Evolutionary conservation across 2,888 invertebrate genomes (phyloP).

Genomic region (Zaprionus obscuricornis): DNA sequence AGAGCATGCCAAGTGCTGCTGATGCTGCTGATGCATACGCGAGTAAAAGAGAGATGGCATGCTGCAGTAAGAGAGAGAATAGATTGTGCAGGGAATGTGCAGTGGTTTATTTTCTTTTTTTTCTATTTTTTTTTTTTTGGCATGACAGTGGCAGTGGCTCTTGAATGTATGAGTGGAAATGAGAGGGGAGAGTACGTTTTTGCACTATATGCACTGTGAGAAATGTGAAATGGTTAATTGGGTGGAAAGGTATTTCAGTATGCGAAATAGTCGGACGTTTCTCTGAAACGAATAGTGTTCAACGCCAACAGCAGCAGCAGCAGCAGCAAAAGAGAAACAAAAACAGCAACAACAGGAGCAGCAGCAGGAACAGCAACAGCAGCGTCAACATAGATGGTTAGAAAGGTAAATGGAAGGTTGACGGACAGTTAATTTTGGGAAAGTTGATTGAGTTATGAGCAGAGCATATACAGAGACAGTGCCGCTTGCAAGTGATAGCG

Average conservation of each 20-base stretch:
- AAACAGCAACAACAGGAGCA: slow-evolving; percentile 4
- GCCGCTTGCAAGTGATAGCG: neutral
- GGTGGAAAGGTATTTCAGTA: slow-evolving; percentile 63
- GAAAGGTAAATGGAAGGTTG: slow-evolving; percentile 69
- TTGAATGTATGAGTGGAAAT: neutral
- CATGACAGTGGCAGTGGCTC: neutral
- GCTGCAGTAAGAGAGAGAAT: neutral
- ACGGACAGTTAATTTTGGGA: slow-evolving; percentile 69
- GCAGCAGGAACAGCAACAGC: neutral
- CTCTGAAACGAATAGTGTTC: slow-evolving; percentile 42
- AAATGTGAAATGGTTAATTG: slow-evolving; percentile 68
- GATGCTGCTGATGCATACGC: no score
- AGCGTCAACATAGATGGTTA: slow-evolving; percentile 38
- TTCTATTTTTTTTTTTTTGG: no score
- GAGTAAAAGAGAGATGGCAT: neutral
- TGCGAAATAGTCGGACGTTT: slow-evolving; percentile 39
- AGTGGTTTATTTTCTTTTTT: no score
- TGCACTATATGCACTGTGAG: slow-evolving; percentile 59
- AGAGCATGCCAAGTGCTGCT: slow-evolving; percentile 40
- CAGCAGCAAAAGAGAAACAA: no score
- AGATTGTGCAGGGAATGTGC: neutral
- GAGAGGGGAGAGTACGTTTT: neutral
- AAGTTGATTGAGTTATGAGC: slow-evolving; percentile 61
- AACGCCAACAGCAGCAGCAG: slow-evolving; percentile 16
- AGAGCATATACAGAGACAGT: slow-evolving; percentile 19